These are phyloP conservation scores for Aurelia aurita complex sp. Pacific DNA, from an alignment of 30 jellyfish, hydroid and myxozoan genomes.

Conservation along the genomic window DNA sequence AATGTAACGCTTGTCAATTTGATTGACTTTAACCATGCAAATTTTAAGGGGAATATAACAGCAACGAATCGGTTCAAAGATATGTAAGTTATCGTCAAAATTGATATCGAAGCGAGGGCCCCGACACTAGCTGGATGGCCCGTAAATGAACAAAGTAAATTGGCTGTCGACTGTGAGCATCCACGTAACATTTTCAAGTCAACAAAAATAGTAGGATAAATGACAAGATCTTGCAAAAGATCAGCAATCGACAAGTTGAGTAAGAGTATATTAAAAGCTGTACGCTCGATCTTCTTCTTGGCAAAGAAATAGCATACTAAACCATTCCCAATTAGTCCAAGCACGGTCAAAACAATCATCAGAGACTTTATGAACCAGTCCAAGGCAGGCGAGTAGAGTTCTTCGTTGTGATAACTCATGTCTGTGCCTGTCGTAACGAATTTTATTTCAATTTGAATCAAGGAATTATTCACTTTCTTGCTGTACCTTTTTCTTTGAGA, in stretches of 20 bases:
- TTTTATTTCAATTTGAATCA: too few relatives aligned
- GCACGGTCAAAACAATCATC: constrained; percentile 23
- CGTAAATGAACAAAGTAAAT: constrained; percentile 69
- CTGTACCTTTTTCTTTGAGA: too few relatives aligned
- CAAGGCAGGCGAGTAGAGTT: constrained; percentile 30
- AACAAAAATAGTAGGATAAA: constrained; percentile 47
- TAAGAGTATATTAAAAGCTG: constrained; percentile 40
- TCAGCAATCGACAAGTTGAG: constrained; percentile 48
- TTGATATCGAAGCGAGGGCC: constrained; percentile 50
- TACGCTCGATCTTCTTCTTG: constrained; percentile 7
- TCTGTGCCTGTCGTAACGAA: not conserved
- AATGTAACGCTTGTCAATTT: not conserved
- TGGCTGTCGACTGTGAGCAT: constrained; percentile 1
- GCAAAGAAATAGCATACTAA: constrained; percentile 48
- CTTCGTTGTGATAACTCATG: not conserved
- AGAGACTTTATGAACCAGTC: constrained; percentile 56
- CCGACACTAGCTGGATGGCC: constrained; percentile 65
- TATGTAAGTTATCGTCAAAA: constrained; percentile 42
- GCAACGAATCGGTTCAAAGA: constrained; percentile 45
- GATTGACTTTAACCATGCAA: not conserved
- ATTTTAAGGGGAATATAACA: constrained; percentile 15
- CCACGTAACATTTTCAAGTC: constrained; percentile 38
- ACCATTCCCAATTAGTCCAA: constrained; percentile 48
- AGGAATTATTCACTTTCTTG: too few relatives aligned
- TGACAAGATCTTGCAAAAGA: constrained; percentile 30